Evolutionary conservation across 1,140 invertebrate species (phyloP), one percentile per base, ranked within the genome.

Genomic region (Leptopilina clavipes): DNA sequence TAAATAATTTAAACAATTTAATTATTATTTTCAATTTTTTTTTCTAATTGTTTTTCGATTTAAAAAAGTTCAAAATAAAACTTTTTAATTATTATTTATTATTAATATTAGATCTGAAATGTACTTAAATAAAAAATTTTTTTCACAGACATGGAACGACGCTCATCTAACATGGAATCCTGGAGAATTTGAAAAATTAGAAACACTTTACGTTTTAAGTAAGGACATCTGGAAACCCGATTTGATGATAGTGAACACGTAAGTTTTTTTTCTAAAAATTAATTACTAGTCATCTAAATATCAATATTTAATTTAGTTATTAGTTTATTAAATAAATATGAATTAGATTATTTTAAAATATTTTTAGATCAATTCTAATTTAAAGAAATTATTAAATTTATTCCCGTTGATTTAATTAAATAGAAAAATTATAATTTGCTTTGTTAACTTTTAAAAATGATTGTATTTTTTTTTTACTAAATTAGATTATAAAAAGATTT

Each of bases 191-290:
- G 85, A 89, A 0, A 82, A 80, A 1, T 83, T 92, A 6, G 83
- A 78, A 14, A 65, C 40, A 59, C 79, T 91, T 40, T 82, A 88
- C 56, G 72, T 91, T 17, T 83, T 83, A 10, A 85, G 79, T 45
- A 71, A 78, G 17, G 84, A 89, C 5, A 86, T 92, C 59, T 92
- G 91, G 91, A 75, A 83, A n/a, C 91, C 91, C 3, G 88, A 90
- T 81, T 48, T 92, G 7, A 86, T 87, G 0, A 76, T 91, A 54
- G 90, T 89, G 70, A 91, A 91, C 76, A 85, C 84, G 91, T 91
- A 83, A 86, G 82, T 77, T 19, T 1, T 65, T 31, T 1, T 65
- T 65, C 31, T 3, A 31, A 44, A 11, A 44, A 12, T 31, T 31
- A 31, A 31, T 31, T 31, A 31, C n/a, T n/a, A n/a, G n/a, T n/a